Evolutionary conservation across 2,797 vertebrate species (phyloP), one percentile per base, ranked within the genome.

Genomic region (Coracias cyanogaster): DNA sequence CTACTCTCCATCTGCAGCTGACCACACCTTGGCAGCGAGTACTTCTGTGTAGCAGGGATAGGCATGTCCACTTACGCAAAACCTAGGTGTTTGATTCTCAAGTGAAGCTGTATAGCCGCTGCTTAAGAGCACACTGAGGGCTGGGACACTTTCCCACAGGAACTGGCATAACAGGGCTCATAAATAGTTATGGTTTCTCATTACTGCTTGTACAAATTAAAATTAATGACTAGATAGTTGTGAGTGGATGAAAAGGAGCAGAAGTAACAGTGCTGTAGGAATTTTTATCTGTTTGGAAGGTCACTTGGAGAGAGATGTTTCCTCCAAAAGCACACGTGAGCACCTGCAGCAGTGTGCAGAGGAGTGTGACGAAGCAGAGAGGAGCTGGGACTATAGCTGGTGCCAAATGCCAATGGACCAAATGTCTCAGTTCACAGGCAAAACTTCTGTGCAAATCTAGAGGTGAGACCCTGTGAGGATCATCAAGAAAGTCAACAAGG

Each of bases 291-390:
- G 16, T 80, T 79, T 70, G 31, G 58, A 65, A 90, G 20, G 12
- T 51, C 46, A 31, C 20, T 71, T 72, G 33, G 22, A 46, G 33
- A 45, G 45, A 69, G 24, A 4, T 67, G 13, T 45, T 89, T 78
- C 45, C 39, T 25, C 12, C 7, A 25, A 46, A 90, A 51, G 25
- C 1, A 1, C 31, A 10, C 0, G 0, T 37, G n/a, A 67, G 16
- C 10, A 28, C 9, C 16, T 61, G 21, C 57, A 64, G 31, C n/a
- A 17, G 16, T 5, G 21, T 16, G 31, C 55, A 60, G 64, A 52
- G 49, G 24, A 61, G 7, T 0, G 0, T 19, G 41, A 25, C 62
- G 82, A 51, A 39, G 51, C 7, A 33, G 31, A 71, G 31, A 52
- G 18, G 24, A 71, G 7, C 20, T 76, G 43, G 10, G 12, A 37